Percentiles rank a stretch among this genome's conserved stretches.
Conservation (phyloP, 2,113 vertebrate genomes). For the Poecile atricapillus region DNA sequence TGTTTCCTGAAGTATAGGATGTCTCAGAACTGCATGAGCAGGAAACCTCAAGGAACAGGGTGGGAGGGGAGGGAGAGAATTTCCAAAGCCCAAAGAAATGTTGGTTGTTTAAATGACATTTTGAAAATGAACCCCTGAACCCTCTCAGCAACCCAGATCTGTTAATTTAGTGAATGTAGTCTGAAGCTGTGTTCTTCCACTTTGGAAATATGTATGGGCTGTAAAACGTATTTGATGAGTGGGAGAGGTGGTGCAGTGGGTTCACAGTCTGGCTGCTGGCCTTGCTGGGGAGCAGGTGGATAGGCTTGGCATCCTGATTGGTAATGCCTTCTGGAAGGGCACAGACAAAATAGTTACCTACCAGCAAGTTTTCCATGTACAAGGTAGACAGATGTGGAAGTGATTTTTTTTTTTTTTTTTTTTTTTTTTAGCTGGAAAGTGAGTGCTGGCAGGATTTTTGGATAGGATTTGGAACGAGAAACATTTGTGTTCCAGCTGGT, state of each 20-base stretch:
- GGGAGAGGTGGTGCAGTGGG: not conserved
- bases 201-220: not conserved
- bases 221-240: fast-evolving
- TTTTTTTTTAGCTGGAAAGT: not conserved
- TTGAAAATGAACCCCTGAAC: not conserved
- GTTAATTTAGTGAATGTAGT: not conserved
- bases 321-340: not conserved
- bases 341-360: not conserved
- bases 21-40: not conserved
- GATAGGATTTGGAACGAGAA: not conserved
- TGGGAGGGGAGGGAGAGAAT: not conserved
- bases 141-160: not conserved
- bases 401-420: not conserved
- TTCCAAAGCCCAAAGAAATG: not conserved
- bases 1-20: not conserved
- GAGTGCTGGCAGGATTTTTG: not conserved
- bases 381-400: not conserved
- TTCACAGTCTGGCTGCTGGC: not conserved
- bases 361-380: not conserved
- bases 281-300: not conserved
- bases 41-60: not conserved
- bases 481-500: not conserved
- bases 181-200: not conserved
- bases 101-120: not conserved
- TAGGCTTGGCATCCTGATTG: not conserved